Evolutionary conservation across 2,888 invertebrate species (phyloP), one percentile per base, ranked within the genome.

Genomic region (Brachypalpus laphriformis): DNA sequence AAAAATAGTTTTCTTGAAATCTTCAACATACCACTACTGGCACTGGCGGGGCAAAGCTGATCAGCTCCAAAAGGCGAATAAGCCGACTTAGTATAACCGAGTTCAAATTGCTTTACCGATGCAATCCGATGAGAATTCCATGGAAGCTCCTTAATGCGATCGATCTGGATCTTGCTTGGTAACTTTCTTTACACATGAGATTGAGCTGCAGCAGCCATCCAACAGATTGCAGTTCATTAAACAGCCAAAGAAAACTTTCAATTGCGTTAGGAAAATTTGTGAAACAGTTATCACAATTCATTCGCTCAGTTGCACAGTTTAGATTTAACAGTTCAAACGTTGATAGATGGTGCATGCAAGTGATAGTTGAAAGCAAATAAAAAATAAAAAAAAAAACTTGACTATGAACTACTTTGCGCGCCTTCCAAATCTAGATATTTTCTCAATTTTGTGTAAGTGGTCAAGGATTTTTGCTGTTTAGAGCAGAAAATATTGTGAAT

Each of bases 81-180:
- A 56, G 51, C 59, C 57, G 42, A 8, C 42, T 59, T 0, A 20
- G 18, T 51, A 34, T 20, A 47, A 28, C 68, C 51, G 63, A 74
- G 70, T 80, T 85, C 75, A 70, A 57, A 56, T 68, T 49, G 45
- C 54, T 54, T 56, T 28, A 40, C 42, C 61, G 63, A 28, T 22
- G 70, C 47, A 37, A 71, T 56, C 45, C 65, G 51, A 54, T 66
- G 81, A 66, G 75, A 85, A 85, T 85, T 66, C 70, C 85, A 74
- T 80, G 65, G 42, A 47, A 66, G 49, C 82, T 77, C 78, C 70
- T 86, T 63, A 74, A 82, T 68, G 45, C 40, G 83, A 87, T 83
- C 83, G 71, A 78, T 82, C 78, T 78, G 78, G 86, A 87, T 83
- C 83, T 83, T 77, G 86, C 49, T 83, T 74, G 83, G 83, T 82